Conservation (phyloP, 2,797 vertebrate species). For the Masticophis lateralis region DNA sequence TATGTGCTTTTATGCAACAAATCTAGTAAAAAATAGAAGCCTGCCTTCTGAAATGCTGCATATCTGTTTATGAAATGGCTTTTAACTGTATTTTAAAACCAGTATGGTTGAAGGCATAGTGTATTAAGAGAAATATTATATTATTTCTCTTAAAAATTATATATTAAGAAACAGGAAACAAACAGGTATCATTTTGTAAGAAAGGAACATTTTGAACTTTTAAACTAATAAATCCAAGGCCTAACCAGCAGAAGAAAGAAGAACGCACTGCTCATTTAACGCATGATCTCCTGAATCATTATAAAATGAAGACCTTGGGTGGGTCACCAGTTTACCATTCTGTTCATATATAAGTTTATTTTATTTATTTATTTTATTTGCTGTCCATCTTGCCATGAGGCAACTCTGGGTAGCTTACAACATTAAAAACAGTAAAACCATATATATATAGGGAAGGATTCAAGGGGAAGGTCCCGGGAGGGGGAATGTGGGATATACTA, state of each 20-base stretch:
- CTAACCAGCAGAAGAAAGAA: neutral
- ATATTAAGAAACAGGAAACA: neutral
- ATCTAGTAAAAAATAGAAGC: slow-evolving; percentile 1
- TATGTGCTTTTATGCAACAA: slow-evolving; percentile 40
- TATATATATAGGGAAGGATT: neutral
- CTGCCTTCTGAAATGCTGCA: slow-evolving; percentile 27
- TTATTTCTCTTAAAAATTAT: too few relatives aligned
- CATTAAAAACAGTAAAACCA: neutral
- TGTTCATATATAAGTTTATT: neutral
- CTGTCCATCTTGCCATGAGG: neutral
- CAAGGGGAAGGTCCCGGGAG: neutral
- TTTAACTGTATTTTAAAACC: slow-evolving; percentile 10
- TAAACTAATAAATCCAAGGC: neutral
- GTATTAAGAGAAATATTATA: neutral
- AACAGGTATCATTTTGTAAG: neutral
- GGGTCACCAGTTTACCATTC: neutral
- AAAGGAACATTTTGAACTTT: neutral
- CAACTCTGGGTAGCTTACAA: neutral
- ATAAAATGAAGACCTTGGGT: neutral
- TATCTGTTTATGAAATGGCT: neutral
- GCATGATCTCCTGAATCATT: neutral
- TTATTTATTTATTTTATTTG: neutral
- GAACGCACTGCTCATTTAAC: neutral
- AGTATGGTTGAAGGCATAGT: neutral
- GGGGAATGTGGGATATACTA: neutral